Conservation (phyloP, 2,113 vertebrate species). For the Otus sunia region DNA sequence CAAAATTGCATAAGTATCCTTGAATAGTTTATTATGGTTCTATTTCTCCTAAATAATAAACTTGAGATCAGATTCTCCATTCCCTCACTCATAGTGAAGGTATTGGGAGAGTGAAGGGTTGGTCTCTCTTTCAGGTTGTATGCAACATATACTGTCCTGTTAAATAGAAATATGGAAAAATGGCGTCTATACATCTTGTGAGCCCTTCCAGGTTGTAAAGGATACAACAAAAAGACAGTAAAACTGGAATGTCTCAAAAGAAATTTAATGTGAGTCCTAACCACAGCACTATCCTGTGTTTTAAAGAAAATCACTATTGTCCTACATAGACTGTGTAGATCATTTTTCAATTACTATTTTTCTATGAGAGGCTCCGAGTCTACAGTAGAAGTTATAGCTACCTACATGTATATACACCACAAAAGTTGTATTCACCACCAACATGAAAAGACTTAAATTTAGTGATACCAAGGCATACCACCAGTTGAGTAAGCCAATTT, state of each 20-base stretch:
- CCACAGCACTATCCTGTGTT: not conserved
- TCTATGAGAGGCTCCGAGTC: not conserved
- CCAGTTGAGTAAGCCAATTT: not conserved
- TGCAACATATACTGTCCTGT: not conserved
- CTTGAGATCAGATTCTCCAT: not conserved
- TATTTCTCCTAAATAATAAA: not conserved
- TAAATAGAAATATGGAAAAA: not conserved
- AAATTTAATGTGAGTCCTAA: not conserved
- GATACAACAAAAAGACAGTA: not conserved
- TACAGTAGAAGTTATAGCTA: not conserved
- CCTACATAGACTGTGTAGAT: not conserved
- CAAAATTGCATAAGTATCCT: not conserved
- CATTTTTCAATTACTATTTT: not conserved
- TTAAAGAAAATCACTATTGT: not conserved
- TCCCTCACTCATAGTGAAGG: not conserved
- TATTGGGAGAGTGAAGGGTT: not conserved
- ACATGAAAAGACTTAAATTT: not conserved
- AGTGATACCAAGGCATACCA: not conserved
- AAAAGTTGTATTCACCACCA: not conserved
- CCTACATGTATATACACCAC: not conserved
- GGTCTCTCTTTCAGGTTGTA: not conserved
- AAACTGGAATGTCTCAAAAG: not conserved
- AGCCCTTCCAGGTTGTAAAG: not conserved
- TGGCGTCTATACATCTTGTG: not conserved
- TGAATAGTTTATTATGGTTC: not conserved